Evolutionary conservation across 2,797 vertebrate species (phyloP).

Genomic region (Carapus acus): DNA sequence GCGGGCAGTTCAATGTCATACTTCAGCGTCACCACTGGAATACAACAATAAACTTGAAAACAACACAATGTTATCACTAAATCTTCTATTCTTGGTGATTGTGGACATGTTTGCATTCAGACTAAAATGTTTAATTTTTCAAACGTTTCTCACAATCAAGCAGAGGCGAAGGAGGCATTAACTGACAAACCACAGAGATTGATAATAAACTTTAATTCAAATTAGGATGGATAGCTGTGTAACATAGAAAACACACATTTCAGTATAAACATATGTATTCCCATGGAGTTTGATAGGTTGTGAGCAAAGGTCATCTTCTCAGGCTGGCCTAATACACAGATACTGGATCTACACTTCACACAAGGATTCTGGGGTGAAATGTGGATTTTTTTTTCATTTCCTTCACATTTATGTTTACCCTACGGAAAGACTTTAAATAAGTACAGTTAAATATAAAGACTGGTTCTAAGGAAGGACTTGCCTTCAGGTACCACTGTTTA

Average conservation of each 20-base stretch:
- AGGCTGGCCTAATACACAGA: slow-evolving; percentile 54
- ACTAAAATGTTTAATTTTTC: too few species aligned
- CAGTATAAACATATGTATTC: slow-evolving; percentile 75
- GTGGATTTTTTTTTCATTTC: slow-evolving; percentile 40
- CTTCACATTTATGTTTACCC: slow-evolving; percentile 48
- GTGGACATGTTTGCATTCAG: too few species aligned
- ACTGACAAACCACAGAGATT: slow-evolving; percentile 21
- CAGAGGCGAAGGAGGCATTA: too few species aligned
- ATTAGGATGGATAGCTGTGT: slow-evolving; percentile 74
- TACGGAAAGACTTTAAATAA: slow-evolving; percentile 42
- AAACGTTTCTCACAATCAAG: too few species aligned
- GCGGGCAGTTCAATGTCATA: too few species aligned
- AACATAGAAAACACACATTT: slow-evolving; percentile 79
- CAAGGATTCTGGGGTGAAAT: slow-evolving; percentile 30
- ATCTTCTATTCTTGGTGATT: too few species aligned
- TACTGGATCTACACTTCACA: slow-evolving; percentile 44
- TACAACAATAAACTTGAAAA: too few species aligned
- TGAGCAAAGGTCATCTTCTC: slow-evolving; percentile 52
- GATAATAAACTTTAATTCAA: slow-evolving; percentile 79
- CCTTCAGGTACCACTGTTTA: slow-evolving; percentile 48
- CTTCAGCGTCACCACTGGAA: too few species aligned
- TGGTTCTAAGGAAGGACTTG: slow-evolving; percentile 46
- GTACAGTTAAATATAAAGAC: slow-evolving; percentile 26
- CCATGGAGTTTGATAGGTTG: slow-evolving; percentile 63
- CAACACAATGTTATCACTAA: too few species aligned